phyloP scores from a whole-genome alignment of 2,888 invertebrate species.

The Toxonevra muliebris region DNA sequence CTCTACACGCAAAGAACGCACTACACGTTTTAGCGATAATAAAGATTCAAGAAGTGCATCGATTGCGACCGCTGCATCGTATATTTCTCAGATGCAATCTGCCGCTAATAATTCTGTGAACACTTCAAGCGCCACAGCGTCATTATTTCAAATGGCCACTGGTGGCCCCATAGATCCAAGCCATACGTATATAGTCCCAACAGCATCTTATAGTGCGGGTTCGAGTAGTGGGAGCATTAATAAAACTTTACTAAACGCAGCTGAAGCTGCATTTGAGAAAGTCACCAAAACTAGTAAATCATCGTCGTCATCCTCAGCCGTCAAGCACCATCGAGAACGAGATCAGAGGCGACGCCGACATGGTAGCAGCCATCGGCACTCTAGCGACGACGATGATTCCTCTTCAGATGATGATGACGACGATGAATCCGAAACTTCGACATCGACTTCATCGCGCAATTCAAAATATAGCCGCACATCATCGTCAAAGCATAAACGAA shows the following conservation, averaged over 20 bases:
- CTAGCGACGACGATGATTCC: constrained; percentile 30
- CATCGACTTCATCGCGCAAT: constrained; percentile 33
- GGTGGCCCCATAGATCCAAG: background rate
- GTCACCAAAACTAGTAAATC: constrained; percentile 40
- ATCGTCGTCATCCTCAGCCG: constrained; percentile 22
- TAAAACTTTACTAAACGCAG: constrained; percentile 46
- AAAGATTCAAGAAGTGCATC: constrained; percentile 54
- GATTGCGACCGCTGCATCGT: constrained; percentile 39
- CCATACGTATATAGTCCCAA: background rate
- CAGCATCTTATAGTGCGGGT: background rate
- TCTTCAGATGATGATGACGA: constrained; percentile 14
- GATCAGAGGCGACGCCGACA: constrained; percentile 1
- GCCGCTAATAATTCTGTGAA: constrained; percentile 10
- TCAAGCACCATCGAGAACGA: constrained; percentile 1
- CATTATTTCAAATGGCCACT: constrained; percentile 48
- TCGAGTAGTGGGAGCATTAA: constrained; percentile 29
- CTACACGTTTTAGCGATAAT: constrained; percentile 63
- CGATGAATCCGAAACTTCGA: constrained; percentile 31
- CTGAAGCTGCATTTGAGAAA: constrained; percentile 52
- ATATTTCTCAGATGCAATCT: constrained; percentile 45
- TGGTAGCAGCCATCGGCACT: constrained; percentile 21
- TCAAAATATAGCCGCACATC: constrained; percentile 43
- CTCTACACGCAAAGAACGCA: constrained; percentile 55
- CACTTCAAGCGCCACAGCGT: constrained; percentile 41
- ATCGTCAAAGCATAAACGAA: constrained; percentile 29